Base-by-base conservation (phyloP, 2,113 vertebrate genomes). In the Etheostoma spectabile region DNA sequence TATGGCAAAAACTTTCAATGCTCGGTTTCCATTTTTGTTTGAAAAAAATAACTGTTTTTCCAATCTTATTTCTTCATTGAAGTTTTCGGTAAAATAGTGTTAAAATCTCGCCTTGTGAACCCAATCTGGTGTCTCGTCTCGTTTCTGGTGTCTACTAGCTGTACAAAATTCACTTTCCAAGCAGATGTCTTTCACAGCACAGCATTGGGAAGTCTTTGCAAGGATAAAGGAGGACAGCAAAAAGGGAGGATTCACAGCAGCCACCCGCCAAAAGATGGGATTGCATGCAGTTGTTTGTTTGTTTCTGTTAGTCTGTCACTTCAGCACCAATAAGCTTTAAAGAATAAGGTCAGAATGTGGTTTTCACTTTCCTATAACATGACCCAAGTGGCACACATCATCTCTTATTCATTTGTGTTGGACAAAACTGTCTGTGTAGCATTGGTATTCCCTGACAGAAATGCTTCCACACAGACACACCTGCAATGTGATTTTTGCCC, bases 151-250 rank as follows among this genome's bases (percentile, higher is more conserved):
- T 77, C 27, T 35, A 42, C 56, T 53, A 16, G 53, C 75, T 42
- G 14, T 38, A 22, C 65, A 55, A 77, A 66, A 81, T 72, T 35
- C 64, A 72, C 73, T 83, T 72, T 59, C 14, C 52, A 51, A 83
- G 83, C 69, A 86, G 70, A 77, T 83, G 68, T 79, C 66, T 61
- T 38, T 38, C n/a, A 19, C 73, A 77, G 72, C 7, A 59, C 73
- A 77, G 66, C 10, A 68, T 42, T 73, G 75, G 68, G 22, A 52
- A 56, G 71, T 71, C 46, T 15, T 48, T 42, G 30, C 59, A 67
- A 60, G 74, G 74, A 79, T 70, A 67, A 75, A 77, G 65, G 65
- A 88, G 82, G 76, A 79, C 57, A 74, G 78, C 4, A 30, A 38
- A 65, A 49, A 15, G 33, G 18, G 45, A 8, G 27, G 57, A 45